A percentile compares a stretch with the other conserved stretches of the same genome.
Evolutionary conservation across 2,888 invertebrate genomes (phyloP).

Genomic region (Acanthosepion esculentum): DNA sequence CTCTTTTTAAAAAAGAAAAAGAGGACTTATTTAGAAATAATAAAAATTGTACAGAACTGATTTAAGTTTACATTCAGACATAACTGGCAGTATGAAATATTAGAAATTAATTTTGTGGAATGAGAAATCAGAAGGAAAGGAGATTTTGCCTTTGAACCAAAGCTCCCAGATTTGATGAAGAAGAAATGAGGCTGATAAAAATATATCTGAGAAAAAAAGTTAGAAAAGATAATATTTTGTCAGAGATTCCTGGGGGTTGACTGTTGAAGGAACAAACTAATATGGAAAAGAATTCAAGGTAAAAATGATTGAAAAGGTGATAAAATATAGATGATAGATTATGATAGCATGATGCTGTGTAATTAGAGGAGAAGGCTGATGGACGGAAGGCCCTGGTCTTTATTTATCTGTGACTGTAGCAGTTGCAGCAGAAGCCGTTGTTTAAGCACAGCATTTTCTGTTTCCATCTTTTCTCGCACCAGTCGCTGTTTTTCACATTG

Average conservation of each 20-base stretch:
- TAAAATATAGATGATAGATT: neutral
- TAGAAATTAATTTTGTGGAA: too few species aligned
- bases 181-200: too few species aligned
- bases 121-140: too few species aligned
- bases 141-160: too few species aligned
- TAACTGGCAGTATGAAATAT: too few species aligned
- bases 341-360: neutral
- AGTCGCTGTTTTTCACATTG: slow-evolving; percentile 38
- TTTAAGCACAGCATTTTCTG: slow-evolving; percentile 35
- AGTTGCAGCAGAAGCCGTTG: neutral
- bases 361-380: neutral
- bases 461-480: neutral
- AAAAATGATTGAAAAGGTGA: neutral
- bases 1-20: too few species aligned
- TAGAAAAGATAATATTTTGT: too few species aligned
- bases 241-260: neutral
- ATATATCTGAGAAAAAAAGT: too few species aligned
- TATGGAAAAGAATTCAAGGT: neutral
- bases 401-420: neutral
- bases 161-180: too few species aligned
- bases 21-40: too few species aligned
- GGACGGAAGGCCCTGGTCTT: neutral
- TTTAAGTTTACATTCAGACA: too few species aligned
- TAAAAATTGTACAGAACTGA: too few species aligned
- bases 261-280: neutral